A percentile compares a stretch with the other conserved stretches of the same genome.
These are phyloP conservation scores for Eupithecia centaureata DNA, from an alignment of 2,888 invertebrate genomes.

Conservation along the genomic window DNA sequence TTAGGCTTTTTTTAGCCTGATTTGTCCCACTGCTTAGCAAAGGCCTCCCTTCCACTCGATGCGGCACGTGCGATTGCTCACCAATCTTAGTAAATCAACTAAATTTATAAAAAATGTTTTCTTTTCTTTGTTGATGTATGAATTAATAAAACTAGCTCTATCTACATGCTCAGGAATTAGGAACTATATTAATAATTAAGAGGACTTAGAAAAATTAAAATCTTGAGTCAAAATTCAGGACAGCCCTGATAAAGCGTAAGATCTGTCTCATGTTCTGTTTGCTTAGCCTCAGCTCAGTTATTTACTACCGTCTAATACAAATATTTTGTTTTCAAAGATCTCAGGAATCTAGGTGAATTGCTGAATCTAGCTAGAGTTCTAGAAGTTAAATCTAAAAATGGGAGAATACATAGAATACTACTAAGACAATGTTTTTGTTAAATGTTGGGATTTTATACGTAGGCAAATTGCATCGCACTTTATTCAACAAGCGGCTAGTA, in stretches of 20 bases:
- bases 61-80: no score
- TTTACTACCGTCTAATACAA: constrained; percentile 51
- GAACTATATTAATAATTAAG: neutral
- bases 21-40: no score
- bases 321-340: constrained; percentile 54
- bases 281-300: constrained; percentile 45
- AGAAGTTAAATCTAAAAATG: neutral
- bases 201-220: neutral
- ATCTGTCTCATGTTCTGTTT: constrained; percentile 49
- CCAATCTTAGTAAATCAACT: no score
- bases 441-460: neutral
- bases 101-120: neutral
- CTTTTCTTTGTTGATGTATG: neutral
- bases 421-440: no score
- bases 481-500: constrained; percentile 5
- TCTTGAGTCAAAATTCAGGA: neutral
- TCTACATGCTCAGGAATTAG: neutral
- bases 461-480: neutral
- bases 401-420: no score
- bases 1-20: no score
- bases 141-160: neutral
- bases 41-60: no score
- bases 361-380: constrained; percentile 6
- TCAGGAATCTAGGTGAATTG: constrained; percentile 22
- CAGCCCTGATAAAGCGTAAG: constrained; percentile 45